Conservation (phyloP, 2,797 vertebrate species). For the Falco rusticolus region DNA sequence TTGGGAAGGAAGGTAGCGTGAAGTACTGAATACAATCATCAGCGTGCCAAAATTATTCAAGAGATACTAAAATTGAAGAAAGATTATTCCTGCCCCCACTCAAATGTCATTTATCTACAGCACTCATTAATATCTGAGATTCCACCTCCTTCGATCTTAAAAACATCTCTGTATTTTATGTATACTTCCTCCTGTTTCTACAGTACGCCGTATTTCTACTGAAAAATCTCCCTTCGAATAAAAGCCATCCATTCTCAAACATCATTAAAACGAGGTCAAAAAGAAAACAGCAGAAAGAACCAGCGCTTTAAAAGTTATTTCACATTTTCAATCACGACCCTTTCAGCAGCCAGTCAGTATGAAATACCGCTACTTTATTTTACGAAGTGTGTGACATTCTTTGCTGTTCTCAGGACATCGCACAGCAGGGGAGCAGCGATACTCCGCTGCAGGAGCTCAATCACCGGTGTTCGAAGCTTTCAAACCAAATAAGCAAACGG, state of each 20-base stretch:
- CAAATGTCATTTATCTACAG: neutral
- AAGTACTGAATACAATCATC: neutral
- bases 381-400: neutral
- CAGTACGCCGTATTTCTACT: neutral
- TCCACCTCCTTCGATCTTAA: neutral
- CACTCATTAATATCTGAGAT: neutral
- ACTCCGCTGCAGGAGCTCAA: neutral
- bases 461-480: neutral
- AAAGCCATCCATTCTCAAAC: neutral
- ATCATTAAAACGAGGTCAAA: neutral
- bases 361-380: neutral
- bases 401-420: neutral
- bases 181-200: neutral
- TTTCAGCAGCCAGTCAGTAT: neutral
- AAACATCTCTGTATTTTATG: neutral
- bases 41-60: neutral
- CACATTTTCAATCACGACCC: neutral
- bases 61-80: neutral
- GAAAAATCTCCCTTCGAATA: neutral
- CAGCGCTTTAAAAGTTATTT: neutral
- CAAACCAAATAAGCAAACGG: constrained; percentile 3
- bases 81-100: neutral
- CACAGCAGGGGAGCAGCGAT: neutral
- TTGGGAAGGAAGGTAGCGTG: neutral
- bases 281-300: neutral